A percentile compares a stretch with the other conserved stretches of the same genome.
These are phyloP conservation scores for Zoroaster sp. DNA, from an alignment of 53 echinoderm and acorn worm species.

Conservation along the genomic window DNA sequence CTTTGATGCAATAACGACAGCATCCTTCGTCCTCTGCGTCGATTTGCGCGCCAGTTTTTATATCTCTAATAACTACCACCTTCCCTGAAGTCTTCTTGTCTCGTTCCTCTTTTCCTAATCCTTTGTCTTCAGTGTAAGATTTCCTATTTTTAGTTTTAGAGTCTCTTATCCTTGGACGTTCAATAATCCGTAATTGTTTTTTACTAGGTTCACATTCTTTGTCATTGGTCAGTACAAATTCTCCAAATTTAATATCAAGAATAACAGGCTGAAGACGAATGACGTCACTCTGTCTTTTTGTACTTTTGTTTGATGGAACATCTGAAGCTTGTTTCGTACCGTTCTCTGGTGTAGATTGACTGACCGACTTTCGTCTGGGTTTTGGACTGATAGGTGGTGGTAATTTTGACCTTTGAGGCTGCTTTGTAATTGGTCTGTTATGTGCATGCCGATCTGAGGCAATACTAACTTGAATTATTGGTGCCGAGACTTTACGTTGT, in stretches of 20 bases:
- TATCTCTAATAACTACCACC: not conserved
- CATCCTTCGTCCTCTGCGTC: conserved; percentile 13
- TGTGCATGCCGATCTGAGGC: not conserved
- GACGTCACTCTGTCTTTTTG: not conserved
- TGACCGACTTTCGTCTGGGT: not conserved
- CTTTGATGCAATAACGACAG: not conserved
- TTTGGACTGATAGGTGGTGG: conserved; percentile 9
- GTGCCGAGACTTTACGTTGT: not conserved
- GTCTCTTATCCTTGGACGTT: not conserved
- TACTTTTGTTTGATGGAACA: not conserved
- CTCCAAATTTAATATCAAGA: not conserved
- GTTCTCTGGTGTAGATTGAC: not conserved
- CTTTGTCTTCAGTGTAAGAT: not conserved
- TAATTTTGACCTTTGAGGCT: not conserved
- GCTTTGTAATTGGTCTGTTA: not conserved
- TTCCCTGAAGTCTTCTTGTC: not conserved
- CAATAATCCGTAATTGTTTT: not conserved
- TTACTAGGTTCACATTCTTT: not conserved
- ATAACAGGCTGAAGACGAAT: conserved; percentile 35
- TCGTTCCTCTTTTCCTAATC: not conserved
- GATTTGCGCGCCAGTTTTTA: not conserved
- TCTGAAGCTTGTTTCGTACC: not conserved
- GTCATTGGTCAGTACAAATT: not conserved
- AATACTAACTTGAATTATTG: not conserved
- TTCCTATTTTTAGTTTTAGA: not conserved